Conservation (phyloP, 2,113 vertebrate genomes). For the Lophotis ruficrista region DNA sequence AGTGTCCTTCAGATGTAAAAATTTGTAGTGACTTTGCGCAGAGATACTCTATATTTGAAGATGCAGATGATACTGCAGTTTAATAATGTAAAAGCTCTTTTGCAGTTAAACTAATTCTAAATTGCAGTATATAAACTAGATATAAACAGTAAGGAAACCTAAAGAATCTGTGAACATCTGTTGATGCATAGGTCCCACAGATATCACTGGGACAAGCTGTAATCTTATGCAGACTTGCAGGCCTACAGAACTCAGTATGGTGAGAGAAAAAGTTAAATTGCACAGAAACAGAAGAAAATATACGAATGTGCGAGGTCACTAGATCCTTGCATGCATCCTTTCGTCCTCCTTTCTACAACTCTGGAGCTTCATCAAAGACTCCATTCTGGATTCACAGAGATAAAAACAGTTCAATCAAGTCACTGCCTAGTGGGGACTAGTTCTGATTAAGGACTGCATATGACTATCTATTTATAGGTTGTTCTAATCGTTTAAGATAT, state of each 20-base stretch:
- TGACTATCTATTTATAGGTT: not conserved
- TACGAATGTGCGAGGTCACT: not conserved
- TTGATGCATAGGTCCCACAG: not conserved
- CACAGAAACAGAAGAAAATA: not conserved
- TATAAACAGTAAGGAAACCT: not conserved
- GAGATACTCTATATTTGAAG: not conserved
- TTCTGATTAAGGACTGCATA: not conserved
- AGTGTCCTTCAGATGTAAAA: constrained; percentile 33
- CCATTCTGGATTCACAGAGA: not conserved
- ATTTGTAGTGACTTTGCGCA: not conserved
- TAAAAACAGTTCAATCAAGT: constrained; percentile 32
- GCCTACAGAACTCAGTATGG: not conserved
- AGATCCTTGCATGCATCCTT: not conserved
- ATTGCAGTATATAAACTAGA: not conserved
- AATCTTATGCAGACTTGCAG: not conserved
- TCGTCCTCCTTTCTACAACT: not conserved
- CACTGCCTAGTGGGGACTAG: not conserved
- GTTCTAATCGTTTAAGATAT: not conserved
- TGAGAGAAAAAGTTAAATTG: not conserved
- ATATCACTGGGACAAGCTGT: not conserved
- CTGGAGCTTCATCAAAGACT: constrained; percentile 13
- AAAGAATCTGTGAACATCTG: not conserved
- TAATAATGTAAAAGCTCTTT: not conserved
- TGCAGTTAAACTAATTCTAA: not conserved
- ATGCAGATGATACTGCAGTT: not conserved